Percentiles rank a stretch among this genome's conserved stretches.
phyloP scores from a whole-genome alignment of 1,140 invertebrate genomes.

The Caerostris extrusa region DNA sequence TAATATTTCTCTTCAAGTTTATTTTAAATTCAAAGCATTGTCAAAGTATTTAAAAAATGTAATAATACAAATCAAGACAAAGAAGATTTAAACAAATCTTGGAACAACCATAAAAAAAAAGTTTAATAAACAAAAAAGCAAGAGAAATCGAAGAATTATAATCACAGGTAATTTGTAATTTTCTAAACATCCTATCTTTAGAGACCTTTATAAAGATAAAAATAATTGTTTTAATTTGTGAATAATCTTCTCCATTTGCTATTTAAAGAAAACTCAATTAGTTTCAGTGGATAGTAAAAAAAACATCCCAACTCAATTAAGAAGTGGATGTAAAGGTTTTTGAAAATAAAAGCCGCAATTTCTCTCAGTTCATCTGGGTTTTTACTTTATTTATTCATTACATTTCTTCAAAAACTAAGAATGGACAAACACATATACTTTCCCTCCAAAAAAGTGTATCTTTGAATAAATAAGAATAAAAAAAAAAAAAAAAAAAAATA shows the following conservation, averaged over 20 bases:
- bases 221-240: conserved; percentile 37
- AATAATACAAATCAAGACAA: too few relatives aligned
- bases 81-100: too few relatives aligned
- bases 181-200: background rate
- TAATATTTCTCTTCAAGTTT: too few relatives aligned
- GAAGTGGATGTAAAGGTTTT: background rate
- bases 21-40: too few relatives aligned
- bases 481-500: too few relatives aligned
- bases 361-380: background rate
- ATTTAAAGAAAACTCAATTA: conserved; percentile 25
- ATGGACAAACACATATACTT: conserved; percentile 34
- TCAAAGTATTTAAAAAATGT: too few relatives aligned
- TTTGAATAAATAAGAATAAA: background rate
- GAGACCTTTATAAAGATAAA: background rate
- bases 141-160: background rate
- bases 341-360: conserved; percentile 21
- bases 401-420: conserved; percentile 23
- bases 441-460: conserved; percentile 1
- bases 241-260: background rate
- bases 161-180: background rate
- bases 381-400: conserved; percentile 12
- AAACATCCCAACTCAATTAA: background rate
- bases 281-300: background rate
- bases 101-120: background rate
- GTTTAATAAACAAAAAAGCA: background rate